A percentile compares a stretch with the other conserved stretches of the same genome.
phyloP scores from a whole-genome alignment of 1,140 invertebrate species.

The Steinernema khuongi region DNA sequence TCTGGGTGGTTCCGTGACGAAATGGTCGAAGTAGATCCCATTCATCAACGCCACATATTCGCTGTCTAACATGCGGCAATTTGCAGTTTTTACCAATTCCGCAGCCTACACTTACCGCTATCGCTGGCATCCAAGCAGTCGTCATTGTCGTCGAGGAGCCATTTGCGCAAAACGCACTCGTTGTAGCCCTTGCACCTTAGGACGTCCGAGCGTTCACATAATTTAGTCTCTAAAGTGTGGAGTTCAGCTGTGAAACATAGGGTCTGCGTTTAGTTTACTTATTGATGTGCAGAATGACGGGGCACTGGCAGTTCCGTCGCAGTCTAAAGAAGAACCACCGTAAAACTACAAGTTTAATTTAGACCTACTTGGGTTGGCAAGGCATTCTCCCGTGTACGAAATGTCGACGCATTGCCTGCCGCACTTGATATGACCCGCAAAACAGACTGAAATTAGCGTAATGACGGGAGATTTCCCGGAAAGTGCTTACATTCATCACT shows the following conservation, averaged over 20 bases:
- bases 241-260: slow-evolving; percentile 9
- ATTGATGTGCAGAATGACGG: slow-evolving; percentile 23
- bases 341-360: background rate
- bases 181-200: slow-evolving; percentile 38
- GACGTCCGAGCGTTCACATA: slow-evolving; percentile 23
- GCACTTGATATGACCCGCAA: slow-evolving; percentile 34
- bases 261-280: slow-evolving; percentile 16
- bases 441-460: slow-evolving; percentile 34
- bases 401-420: slow-evolving; percentile 32
- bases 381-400: slow-evolving; percentile 21
- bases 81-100: background rate
- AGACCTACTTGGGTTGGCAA: slow-evolving; percentile 22
- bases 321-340: slow-evolving; percentile 8
- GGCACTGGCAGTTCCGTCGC: slow-evolving; percentile 25
- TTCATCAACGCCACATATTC: slow-evolving; percentile 8
- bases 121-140: slow-evolving; percentile 39
- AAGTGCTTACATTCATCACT: slow-evolving; percentile 35
- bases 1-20: background rate
- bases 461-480: background rate
- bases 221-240: slow-evolving; percentile 32
- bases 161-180: slow-evolving; percentile 37
- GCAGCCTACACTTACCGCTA: slow-evolving; percentile 22
- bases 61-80: background rate
- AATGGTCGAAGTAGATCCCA: background rate
- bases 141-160: slow-evolving; percentile 32